Evolutionary conservation across 2,113 vertebrate genomes (phyloP).

Genomic region (Hylia prasina): DNA sequence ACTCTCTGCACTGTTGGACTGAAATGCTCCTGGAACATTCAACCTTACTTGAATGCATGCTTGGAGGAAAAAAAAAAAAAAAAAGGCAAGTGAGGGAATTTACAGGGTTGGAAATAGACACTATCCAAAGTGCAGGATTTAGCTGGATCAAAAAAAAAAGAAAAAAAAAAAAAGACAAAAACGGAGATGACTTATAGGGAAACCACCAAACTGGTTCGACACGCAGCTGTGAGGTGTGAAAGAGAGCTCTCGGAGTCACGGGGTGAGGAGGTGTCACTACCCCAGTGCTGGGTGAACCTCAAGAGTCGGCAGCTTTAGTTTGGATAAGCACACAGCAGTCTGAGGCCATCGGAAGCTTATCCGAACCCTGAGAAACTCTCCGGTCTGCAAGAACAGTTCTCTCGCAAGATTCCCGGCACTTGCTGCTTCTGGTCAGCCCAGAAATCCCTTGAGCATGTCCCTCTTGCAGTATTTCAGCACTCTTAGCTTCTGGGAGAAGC

Average conservation of each 20-base stretch:
- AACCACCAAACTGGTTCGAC: not conserved
- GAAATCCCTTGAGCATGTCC: slow-evolving; percentile 10
- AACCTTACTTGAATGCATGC: not conserved
- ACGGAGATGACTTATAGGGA: not conserved
- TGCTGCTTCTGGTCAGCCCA: slow-evolving; percentile 40
- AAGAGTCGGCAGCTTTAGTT: not conserved
- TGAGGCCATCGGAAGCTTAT: slow-evolving; percentile 6
- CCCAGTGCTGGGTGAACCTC: slow-evolving; percentile 7
- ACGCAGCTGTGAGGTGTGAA: slow-evolving; percentile 4
- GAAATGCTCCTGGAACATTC: not conserved
- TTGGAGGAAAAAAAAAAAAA: not conserved
- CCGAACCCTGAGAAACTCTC: slow-evolving; percentile 5
- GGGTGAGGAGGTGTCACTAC: slow-evolving; percentile 4
- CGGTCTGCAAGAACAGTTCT: slow-evolving; percentile 25
- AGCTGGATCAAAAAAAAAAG: not conserved
- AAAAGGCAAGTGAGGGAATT: slow-evolving; percentile 6
- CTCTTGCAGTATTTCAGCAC: slow-evolving; percentile 31
- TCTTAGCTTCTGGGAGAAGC: slow-evolving; percentile 57
- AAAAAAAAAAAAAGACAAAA: not conserved
- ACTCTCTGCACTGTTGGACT: not conserved
- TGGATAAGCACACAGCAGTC: slow-evolving; percentile 32
- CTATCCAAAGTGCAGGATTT: not conserved
- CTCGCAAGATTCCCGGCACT: not conserved
- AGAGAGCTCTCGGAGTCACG: not conserved
- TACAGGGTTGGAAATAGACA: not conserved